Conservation (phyloP, 2,797 vertebrate species). For the Gymnoscopelus braueri region DNA sequence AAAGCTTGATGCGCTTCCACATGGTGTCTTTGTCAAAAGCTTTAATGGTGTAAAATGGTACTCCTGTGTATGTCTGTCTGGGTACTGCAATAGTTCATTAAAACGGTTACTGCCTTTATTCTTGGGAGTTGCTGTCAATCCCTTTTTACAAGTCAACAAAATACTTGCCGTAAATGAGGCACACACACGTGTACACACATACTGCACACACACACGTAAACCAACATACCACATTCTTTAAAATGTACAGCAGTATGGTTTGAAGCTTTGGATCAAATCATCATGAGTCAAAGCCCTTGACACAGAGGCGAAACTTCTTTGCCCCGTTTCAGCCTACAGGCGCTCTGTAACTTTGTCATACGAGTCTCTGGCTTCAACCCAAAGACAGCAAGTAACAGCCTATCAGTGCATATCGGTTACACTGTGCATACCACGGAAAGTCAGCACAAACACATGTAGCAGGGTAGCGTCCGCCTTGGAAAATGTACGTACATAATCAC, state of each 20-base stretch:
- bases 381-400: no score
- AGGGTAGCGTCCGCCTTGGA: constrained; percentile 46
- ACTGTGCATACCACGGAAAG: constrained; percentile 50
- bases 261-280: constrained; percentile 66
- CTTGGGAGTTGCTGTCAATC: no score
- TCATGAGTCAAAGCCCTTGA: constrained; percentile 41
- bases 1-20: no score
- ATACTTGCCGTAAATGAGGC: constrained; percentile 26
- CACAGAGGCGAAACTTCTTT: constrained; percentile 20
- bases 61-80: no score
- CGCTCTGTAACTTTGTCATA: constrained; percentile 8
- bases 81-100: no score
- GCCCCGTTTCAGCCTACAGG: constrained; percentile 26
- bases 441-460: constrained; percentile 42
- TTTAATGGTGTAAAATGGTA: no score
- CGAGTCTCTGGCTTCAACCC: constrained; percentile 22
- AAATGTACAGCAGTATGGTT: constrained; percentile 53
- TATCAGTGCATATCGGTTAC: constrained; percentile 74
- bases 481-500: constrained; percentile 65
- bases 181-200: constrained; percentile 12
- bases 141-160: constrained; percentile 2
- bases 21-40: no score
- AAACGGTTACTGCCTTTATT: no score
- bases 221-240: constrained; percentile 42
- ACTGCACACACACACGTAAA: background rate